phyloP scores from a whole-genome alignment of 1,140 invertebrate genomes.

The Eumaeus atala region DNA sequence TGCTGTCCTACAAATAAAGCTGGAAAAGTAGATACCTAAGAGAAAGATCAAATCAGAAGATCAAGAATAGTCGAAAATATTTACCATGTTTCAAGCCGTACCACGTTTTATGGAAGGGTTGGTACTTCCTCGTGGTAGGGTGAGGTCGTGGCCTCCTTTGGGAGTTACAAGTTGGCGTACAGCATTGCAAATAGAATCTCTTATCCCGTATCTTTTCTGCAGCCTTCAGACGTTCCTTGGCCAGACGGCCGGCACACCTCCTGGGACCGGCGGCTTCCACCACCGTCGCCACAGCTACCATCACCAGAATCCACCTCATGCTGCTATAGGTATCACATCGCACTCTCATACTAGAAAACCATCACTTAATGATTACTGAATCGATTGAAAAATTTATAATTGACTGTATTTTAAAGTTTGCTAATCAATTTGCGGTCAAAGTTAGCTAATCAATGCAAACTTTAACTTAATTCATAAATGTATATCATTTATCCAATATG shows the following conservation, averaged over 20 bases:
- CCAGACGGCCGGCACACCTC: conserved; percentile 48
- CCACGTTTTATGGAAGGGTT: conserved; percentile 63
- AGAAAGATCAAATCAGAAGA: background rate
- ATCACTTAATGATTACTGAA: background rate
- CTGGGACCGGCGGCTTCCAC: conserved; percentile 32
- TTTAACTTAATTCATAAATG: background rate
- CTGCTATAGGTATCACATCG: conserved; percentile 16
- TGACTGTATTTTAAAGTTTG: no score
- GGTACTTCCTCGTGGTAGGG: conserved; percentile 43
- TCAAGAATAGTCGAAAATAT: background rate
- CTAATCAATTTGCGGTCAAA: no score
- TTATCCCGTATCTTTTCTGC: conserved; percentile 62
- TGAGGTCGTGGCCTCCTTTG: conserved; percentile 33
- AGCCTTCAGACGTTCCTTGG: conserved; percentile 52
- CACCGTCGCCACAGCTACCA: conserved; percentile 27
- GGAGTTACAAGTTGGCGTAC: conserved; percentile 36
- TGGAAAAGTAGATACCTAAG: no score
- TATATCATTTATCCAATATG: background rate
- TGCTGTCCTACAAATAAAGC: background rate
- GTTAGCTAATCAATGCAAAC: no score
- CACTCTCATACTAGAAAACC: conserved; percentile 7
- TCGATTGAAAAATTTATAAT: no score
- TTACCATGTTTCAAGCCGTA: conserved; percentile 62
- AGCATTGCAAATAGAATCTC: conserved; percentile 53
- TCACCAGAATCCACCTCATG: conserved; percentile 42